These are phyloP conservation scores for Plagiodera versicolora DNA, from an alignment of 2,888 invertebrate genomes.

Conservation along the genomic window DNA sequence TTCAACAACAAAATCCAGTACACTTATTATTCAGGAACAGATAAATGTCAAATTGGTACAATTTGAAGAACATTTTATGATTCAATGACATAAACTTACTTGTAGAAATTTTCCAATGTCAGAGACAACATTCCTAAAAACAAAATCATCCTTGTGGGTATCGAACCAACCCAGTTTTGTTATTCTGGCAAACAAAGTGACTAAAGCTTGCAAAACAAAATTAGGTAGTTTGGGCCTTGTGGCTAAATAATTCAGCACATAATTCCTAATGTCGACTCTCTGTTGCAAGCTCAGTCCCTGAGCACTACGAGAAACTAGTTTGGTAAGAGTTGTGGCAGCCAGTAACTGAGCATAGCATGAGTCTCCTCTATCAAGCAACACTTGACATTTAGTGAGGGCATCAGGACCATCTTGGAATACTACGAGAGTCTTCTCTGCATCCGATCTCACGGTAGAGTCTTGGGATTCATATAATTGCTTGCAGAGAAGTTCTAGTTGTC, in stretches of 20 bases:
- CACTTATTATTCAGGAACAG: no score
- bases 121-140: constrained; percentile 89
- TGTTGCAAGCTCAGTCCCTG: constrained; percentile 74
- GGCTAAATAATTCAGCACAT: constrained; percentile 93
- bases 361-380: constrained; percentile 89
- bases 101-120: constrained; percentile 92
- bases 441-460: constrained; percentile 79
- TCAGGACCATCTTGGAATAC: constrained; percentile 91
- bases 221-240: constrained; percentile 87
- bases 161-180: constrained; percentile 99
- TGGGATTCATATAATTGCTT: constrained; percentile 97
- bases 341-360: constrained; percentile 96
- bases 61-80: no score
- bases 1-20: no score
- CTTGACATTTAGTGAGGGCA: constrained; percentile 93
- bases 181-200: constrained; percentile 88
- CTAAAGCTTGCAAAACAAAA: constrained; percentile 93
- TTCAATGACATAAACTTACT: constrained; percentile 60
- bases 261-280: constrained; percentile 72
- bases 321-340: constrained; percentile 94
- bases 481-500: constrained; percentile 92
- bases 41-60: no score
- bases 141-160: constrained; percentile 81
- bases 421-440: constrained; percentile 94
- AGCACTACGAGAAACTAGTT: constrained; percentile 81